Conservation (phyloP, 92 coral and sea anemone genomes). For the Paramuricea clavata region DNA sequence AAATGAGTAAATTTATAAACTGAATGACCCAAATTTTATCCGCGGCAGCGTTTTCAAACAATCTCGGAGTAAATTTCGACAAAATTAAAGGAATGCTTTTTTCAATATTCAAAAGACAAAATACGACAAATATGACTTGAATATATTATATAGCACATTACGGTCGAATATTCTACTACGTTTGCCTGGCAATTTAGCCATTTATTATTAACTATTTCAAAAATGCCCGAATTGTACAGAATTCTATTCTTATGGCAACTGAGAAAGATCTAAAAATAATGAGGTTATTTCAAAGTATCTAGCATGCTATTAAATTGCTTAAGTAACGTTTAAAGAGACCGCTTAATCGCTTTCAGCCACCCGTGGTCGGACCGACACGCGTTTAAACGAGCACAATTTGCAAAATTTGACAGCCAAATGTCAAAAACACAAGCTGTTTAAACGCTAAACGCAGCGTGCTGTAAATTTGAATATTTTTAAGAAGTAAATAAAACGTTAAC, state of each 20-base stretch:
- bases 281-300: too few species aligned
- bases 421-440: constrained; percentile 1
- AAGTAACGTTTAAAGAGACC: not conserved
- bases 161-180: not conserved
- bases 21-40: not conserved
- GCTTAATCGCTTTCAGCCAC: not conserved
- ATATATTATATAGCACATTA: too few species aligned
- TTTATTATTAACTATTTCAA: too few species aligned
- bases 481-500: not conserved
- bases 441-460: not conserved
- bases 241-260: too few species aligned
- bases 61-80: too few species aligned
- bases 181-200: not conserved
- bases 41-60: not conserved
- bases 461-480: constrained; percentile 5
- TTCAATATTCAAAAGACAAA: not conserved
- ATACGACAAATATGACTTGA: too few species aligned
- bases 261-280: too few species aligned
- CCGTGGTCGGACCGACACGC: not conserved
- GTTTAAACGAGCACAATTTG: constrained; percentile 11
- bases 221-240: not conserved
- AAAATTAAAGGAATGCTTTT: too few species aligned
- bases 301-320: not conserved
- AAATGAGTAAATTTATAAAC: not conserved
- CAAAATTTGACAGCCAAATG: not conserved